Evolutionary conservation across 2,113 vertebrate species (phyloP).

Genomic region (Lamprotornis superbus): DNA sequence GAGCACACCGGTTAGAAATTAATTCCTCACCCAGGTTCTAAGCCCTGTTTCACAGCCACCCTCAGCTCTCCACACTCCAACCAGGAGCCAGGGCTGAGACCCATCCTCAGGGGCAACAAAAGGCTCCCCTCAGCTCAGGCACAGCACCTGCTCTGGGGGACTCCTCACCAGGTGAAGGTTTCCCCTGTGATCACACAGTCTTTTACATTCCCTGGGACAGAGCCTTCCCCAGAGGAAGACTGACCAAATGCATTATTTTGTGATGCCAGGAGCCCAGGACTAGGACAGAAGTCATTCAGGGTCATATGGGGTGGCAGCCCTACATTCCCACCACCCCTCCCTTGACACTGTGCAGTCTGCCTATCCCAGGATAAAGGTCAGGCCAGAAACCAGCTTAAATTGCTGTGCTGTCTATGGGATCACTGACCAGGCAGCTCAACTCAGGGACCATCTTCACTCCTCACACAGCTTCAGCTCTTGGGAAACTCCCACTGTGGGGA

Average conservation of each 20-base stretch:
- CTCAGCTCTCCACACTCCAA: neutral
- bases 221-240: neutral
- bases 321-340: neutral
- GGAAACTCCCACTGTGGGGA: neutral
- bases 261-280: neutral
- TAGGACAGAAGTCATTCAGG: neutral
- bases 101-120: neutral
- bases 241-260: too few relatives aligned
- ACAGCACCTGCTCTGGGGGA: neutral
- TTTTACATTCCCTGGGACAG: neutral
- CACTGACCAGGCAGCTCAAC: neutral
- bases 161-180: neutral
- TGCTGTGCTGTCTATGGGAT: neutral
- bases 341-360: rapidly evolving
- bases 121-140: too few relatives aligned
- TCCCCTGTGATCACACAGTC: neutral
- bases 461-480: neutral
- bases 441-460: neutral
- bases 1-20: neutral
- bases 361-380: rapidly evolving
- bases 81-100: neutral
- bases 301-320: neutral
- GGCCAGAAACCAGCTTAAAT: neutral
- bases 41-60: neutral
- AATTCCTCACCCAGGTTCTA: neutral